Base-by-base conservation (phyloP, 2,113 vertebrate genomes). In the Fukomys damarensis region DNA sequence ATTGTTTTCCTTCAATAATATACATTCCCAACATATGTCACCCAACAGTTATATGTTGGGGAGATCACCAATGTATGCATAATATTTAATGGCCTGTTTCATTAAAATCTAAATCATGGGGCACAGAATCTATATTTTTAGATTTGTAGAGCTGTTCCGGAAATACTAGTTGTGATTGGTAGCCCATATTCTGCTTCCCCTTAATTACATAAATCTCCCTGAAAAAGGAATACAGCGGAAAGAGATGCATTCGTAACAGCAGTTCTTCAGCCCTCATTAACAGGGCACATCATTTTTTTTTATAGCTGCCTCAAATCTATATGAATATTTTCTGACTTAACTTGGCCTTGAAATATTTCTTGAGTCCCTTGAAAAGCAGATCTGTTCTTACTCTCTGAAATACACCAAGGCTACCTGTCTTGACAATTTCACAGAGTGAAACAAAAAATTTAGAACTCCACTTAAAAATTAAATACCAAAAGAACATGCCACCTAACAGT, bases 251-350 rank as follows among this genome's bases (percentile, higher is more conserved):
- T 46, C 5, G 54, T 72, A 59, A 58, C 30, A 13, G 7, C 28
- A 41, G 0, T 80, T 93, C 30, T 94, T 92, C 46, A 81, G 7
- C 72, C 46, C 19, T 93, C 61, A 79, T 86, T 56, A 89, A 79
- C 1, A 74, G 38, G 30, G 82, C 12, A 3, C 5, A 10, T 20
- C 43, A 41, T 4, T 92, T 79, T 4, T 92, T 79, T 76, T 88
- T 79, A 80, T 59, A 90, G 14, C 28, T 65, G 8, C 46, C 8
- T 95, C 9, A 22, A 86, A 61, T 38, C 28, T 82, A 46, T 38
- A 32, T 59, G 65, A 88, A 16, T 82, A 82, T 90, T 90, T 96
- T 61, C 56, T 72, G 72, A 82, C 70, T 93, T 95, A 65, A 94
- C 74, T 83, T 91, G 82, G 38, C 41, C 46, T 85, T 49, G 54